Evolutionary conservation across 1,140 invertebrate genomes (phyloP), one percentile per base, ranked within the genome.

Genomic region (Drosophila erecta): DNA sequence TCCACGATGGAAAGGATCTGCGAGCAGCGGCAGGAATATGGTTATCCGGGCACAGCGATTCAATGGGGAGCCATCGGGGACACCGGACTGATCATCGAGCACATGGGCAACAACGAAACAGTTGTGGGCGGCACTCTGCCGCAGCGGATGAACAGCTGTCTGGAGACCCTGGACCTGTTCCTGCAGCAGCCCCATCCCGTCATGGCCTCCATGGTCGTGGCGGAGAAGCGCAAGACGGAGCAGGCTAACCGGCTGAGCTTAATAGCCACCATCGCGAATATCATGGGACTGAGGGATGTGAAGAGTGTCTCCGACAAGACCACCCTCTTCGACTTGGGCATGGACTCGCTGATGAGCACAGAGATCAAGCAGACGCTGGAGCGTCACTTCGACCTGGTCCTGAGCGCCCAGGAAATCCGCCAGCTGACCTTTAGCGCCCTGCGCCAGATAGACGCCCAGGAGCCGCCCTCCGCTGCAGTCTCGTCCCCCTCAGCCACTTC

Each of bases 1-100:
- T 98, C 98, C 0, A 95, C 95, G 3, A 99, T 99, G 98, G 98
- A 99, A 92, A 94, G 98, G 56, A 96, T 99, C 33, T 96, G 96
- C 79, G 98, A 99, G 93, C 93, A 95, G 46, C 94, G 98, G 51
- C 95, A 96, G 85, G 93, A 93, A 7, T 95, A 95, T 83, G 97
- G 96, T 10, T 92, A 98, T 30, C 96, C 96, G 55, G 95, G 94
- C 40, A 93, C 98, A 14, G 98, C 98, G 14, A 97, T 99, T 71
- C 98, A 99, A 92, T 99, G 98, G 98, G 98, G 98, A 77, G 98
- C 98, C 20, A 97, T 99, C 77, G 98, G 98, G 70, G 98, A 99
- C 92, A 98, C 99, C 14, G 98, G 98, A 47, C 93, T 99, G 10
- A 95, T 99, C 58, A 92, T 97, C 53, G 97, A 98, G 70, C 96